Conservation (phyloP, 1,140 invertebrate species). For the Ceratosolen solmsi region DNA sequence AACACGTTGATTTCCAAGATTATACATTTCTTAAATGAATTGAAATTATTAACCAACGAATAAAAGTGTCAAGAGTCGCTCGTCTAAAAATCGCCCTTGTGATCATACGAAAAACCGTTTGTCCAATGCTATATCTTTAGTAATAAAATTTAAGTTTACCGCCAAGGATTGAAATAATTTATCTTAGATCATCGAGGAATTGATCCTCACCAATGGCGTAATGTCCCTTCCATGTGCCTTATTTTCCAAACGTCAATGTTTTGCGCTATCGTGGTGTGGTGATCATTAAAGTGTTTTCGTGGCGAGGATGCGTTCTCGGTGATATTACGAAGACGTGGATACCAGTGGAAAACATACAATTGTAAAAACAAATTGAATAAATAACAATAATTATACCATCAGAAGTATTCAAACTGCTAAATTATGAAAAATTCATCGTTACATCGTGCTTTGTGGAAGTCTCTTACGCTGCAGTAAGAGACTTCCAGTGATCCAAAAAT, state of each 20-base stretch:
- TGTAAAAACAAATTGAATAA: background rate
- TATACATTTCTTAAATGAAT: too few species aligned
- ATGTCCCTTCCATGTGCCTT: too few species aligned
- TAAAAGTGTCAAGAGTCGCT: too few species aligned
- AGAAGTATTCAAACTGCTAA: background rate
- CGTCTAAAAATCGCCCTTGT: too few species aligned
- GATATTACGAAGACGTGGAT: background rate
- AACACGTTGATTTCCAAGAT: too few species aligned
- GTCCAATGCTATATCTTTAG: too few species aligned
- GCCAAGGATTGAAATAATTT: background rate
- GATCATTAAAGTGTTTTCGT: background rate
- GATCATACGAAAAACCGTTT: too few species aligned
- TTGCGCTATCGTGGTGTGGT: background rate
- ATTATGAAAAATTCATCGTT: background rate
- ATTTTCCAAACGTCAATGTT: background rate
- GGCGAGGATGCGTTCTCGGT: background rate
- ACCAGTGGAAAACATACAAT: background rate
- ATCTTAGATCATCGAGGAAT: background rate
- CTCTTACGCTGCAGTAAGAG: background rate
- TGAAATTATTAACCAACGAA: too few species aligned
- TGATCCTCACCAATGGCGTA: too few species aligned
- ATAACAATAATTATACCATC: constrained; percentile 10
- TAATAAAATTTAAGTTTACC: too few species aligned
- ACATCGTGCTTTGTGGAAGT: constrained; percentile 11
- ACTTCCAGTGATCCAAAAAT: constrained; percentile 16